phyloP scores from a whole-genome alignment of 2,113 vertebrate species.

The Triplophysa tibetana region DNA sequence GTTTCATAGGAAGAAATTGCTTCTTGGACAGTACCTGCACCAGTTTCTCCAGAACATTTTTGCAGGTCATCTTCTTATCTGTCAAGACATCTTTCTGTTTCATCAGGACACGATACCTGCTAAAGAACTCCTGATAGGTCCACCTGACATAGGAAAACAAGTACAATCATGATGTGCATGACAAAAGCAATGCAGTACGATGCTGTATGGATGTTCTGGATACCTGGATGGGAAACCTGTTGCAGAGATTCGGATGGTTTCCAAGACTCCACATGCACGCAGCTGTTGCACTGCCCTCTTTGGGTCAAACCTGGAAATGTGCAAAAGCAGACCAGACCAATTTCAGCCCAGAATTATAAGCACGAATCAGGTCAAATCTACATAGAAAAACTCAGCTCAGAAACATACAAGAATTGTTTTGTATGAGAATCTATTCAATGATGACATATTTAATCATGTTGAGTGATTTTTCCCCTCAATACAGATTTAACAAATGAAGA shows the following conservation, averaged over 20 bases:
- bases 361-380: background rate
- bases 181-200: background rate
- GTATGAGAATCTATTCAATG: too few relatives aligned
- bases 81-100: constrained; percentile 92
- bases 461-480: too few relatives aligned
- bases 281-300: constrained; percentile 97
- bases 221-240: constrained; percentile 97
- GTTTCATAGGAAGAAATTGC: background rate
- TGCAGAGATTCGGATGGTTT: constrained; percentile 96
- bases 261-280: constrained; percentile 93
- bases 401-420: too few relatives aligned
- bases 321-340: background rate
- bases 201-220: background rate
- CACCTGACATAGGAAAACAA: constrained; percentile 74
- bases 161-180: background rate
- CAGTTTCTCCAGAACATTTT: constrained; percentile 92
- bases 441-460: too few relatives aligned
- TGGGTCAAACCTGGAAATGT: constrained; percentile 85
- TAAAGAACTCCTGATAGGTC: constrained; percentile 99
- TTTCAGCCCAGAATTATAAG: background rate
- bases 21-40: constrained; percentile 79
- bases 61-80: constrained; percentile 92
- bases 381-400: background rate
- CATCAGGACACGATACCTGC: constrained; percentile 96
- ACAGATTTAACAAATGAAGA: too few relatives aligned